Base-by-base conservation (phyloP, 2,797 vertebrate species). In the Propithecus perrieri region DNA sequence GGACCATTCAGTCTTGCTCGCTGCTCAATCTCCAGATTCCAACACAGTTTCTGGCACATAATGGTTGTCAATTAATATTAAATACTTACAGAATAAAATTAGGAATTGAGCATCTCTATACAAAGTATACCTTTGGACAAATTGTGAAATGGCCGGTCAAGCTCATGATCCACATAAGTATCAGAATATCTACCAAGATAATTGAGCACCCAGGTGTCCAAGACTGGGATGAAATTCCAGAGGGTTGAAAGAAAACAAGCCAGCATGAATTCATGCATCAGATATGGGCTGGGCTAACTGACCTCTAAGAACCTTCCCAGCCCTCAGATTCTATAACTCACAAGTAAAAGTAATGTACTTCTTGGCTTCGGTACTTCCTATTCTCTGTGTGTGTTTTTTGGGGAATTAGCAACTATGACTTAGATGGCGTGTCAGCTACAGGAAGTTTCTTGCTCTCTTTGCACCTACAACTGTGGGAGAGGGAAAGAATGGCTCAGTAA, bases 161-260 rank as follows among this genome's bases (percentile, higher is more conserved):
- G n/a, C 33, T 69, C 65, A 48, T 59, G 48, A 87, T 72, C 43
- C 80, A 55, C 57, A 10, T 50, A 92, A 80, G n/a, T 72, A 81
- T 65, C 57, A 94, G 59, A 85, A 22, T 92, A 78, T 87, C 67
- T 87, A 81, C 53, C 28, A 91, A 90, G 79, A 76, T 74, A 85
- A 95, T 46, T n/a, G 80, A 89, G 83, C 76, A 67, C 41, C 38
- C 48, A 95, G 94, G 50, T 30, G 75, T 85, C 28, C 9, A 93
- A 63, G 17, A 83, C 28, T 35, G 28, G 55, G 84, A 91, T 94
- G 89, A 98, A 97, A 97, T 97, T 97, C 94, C 79, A 96, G 93
- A 96, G 80, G 59, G 46, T 85, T 61, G 28, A 55, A 91, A 95
- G 89, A 89, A 92, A 97, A 88, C 33, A 91, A 92, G 72, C 48